Evolutionary conservation across 2,888 invertebrate genomes (phyloP).

Genomic region (Germaria angustata): DNA sequence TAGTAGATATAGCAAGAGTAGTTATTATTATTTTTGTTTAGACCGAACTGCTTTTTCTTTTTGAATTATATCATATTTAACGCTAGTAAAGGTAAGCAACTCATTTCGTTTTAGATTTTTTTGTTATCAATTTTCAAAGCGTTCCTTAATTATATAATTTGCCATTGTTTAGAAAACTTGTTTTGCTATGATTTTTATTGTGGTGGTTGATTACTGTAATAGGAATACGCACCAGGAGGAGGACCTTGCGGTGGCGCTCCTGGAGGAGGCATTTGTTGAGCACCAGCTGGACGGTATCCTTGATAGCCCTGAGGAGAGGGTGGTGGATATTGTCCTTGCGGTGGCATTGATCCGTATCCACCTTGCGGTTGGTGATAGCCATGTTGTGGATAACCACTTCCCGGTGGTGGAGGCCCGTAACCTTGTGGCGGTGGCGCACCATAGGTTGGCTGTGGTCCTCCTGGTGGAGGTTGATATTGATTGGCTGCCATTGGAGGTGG

Average conservation of each 20-base stretch:
- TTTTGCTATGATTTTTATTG: constrained; percentile 70
- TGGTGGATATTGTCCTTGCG: constrained; percentile 83
- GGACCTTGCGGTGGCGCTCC: constrained; percentile 79
- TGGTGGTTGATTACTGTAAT: constrained; percentile 90
- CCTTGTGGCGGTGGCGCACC: constrained; percentile 77
- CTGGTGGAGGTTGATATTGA: constrained; percentile 79
- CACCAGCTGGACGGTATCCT: constrained; percentile 83
- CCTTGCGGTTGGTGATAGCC: constrained; percentile 82
- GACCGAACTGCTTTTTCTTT: not conserved
- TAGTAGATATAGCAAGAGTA: not conserved
- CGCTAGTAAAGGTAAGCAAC: not conserved
- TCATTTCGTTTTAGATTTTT: not conserved
- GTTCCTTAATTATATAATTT: constrained; percentile 20
- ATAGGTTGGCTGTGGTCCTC: constrained; percentile 76
- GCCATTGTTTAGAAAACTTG: not conserved
- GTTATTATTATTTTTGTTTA: not conserved
- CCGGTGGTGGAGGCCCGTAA: constrained; percentile 78
- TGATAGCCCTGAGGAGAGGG: constrained; percentile 85
- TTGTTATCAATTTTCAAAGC: constrained; percentile 8
- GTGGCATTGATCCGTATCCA: constrained; percentile 83
- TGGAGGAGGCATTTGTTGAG: constrained; percentile 82
- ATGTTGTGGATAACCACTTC: constrained; percentile 82
- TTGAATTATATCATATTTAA: not conserved
- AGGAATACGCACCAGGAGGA: constrained; percentile 88
- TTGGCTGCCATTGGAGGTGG: constrained; percentile 72